phyloP scores from a whole-genome alignment of 2,797 vertebrate genomes.

The Pseudomugil tenellus region DNA sequence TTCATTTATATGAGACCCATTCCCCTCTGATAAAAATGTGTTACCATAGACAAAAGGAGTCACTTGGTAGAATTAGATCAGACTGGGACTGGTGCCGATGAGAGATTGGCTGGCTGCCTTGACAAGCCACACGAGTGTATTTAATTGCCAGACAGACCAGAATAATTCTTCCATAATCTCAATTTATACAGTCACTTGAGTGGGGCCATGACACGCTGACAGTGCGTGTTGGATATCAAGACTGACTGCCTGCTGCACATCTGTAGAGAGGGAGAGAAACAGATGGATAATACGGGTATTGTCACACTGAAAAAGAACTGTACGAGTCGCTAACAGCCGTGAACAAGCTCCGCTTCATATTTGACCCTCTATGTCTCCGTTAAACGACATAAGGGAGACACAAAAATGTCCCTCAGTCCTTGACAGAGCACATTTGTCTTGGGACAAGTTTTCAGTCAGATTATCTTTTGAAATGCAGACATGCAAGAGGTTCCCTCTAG shows the following conservation, averaged over 20 bases:
- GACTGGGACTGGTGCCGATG: conserved; percentile 87
- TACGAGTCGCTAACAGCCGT: conserved; percentile 52
- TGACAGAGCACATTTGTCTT: conserved; percentile 70
- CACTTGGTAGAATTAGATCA: conserved; percentile 86
- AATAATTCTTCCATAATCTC: conserved; percentile 89
- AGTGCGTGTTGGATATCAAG: conserved; percentile 72
- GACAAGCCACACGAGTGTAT: conserved; percentile 90
- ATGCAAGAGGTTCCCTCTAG: conserved; percentile 49
- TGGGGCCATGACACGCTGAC: conserved; percentile 70
- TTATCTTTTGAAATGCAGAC: conserved; percentile 73
- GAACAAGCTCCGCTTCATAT: conserved; percentile 68
- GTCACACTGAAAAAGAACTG: conserved; percentile 58
- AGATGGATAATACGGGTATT: conserved; percentile 70
- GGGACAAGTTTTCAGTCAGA: conserved; percentile 60
- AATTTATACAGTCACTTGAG: conserved; percentile 79
- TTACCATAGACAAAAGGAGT: conserved; percentile 84
- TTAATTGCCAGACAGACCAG: conserved; percentile 92
- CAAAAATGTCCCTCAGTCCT: conserved; percentile 62
- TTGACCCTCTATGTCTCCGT: conserved; percentile 48
- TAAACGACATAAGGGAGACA: conserved; percentile 54
- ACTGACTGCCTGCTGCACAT: conserved; percentile 62
- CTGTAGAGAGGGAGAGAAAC: conserved; percentile 41
- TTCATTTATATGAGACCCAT: conserved; percentile 78
- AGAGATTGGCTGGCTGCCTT: conserved; percentile 88
- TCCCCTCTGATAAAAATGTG: conserved; percentile 83